Evolutionary conservation across 30 jellyfish, hydroid and myxozoan genomes (phyloP).

Genomic region (Hydractinia echinata): DNA sequence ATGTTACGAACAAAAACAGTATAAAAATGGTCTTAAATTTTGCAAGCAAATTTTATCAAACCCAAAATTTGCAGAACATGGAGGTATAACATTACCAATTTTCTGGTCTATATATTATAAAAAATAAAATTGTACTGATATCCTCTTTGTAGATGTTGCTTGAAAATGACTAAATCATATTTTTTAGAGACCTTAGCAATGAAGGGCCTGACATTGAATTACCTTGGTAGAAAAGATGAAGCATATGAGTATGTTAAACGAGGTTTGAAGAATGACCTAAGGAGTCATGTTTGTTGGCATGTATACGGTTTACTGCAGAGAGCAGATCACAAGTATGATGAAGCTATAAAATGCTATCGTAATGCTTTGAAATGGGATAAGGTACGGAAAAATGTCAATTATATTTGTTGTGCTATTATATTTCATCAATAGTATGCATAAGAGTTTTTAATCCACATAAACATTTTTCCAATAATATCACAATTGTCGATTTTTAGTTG

Average conservation of each 20-base stretch:
- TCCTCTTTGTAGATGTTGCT: not conserved
- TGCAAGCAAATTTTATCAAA: constrained; percentile 92
- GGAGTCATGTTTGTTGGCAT: constrained; percentile 98
- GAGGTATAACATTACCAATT: constrained; percentile 49
- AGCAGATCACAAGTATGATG: constrained; percentile 88
- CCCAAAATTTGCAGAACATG: constrained; percentile 97
- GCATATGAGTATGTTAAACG: constrained; percentile 86
- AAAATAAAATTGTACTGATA: not conserved
- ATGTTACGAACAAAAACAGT: constrained; percentile 92
- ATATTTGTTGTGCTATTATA: no score
- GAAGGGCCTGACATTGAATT: constrained; percentile 90
- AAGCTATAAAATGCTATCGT: constrained; percentile 85
- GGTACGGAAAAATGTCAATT: constrained; percentile 23
- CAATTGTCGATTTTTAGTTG: no score
- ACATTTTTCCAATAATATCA: no score
- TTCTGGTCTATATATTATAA: not conserved
- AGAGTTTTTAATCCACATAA: no score
- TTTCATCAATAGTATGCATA: no score
- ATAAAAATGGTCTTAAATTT: constrained; percentile 94
- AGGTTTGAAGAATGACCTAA: constrained; percentile 83
- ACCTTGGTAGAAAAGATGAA: constrained; percentile 88
- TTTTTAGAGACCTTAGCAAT: constrained; percentile 85
- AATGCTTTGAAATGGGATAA: constrained; percentile 93
- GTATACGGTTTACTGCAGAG: constrained; percentile 83
- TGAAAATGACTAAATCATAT: not conserved